Percentiles rank a stretch among this genome's conserved stretches.
These are phyloP conservation scores for Syngnathus acus DNA, from an alignment of 2,797 vertebrate species.

Conservation along the genomic window DNA sequence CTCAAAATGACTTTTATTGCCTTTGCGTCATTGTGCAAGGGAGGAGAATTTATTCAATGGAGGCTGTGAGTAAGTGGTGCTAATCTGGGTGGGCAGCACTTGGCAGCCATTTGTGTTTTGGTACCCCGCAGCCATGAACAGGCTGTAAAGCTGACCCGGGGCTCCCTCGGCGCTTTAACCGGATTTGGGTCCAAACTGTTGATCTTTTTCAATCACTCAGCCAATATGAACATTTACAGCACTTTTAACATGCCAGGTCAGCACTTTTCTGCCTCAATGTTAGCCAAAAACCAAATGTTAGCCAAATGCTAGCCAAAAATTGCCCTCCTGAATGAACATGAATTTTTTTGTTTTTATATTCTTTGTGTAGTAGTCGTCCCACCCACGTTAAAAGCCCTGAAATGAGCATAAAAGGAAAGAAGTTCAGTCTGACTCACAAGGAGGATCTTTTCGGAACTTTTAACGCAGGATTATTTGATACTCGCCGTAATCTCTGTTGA, in stretches of 20 bases:
- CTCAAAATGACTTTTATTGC: slow-evolving; percentile 35
- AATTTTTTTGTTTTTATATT: too few relatives aligned
- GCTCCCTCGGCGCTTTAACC: slow-evolving; percentile 28
- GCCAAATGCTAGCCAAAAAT: too few relatives aligned
- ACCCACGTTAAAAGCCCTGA: neutral
- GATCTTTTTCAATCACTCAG: neutral
- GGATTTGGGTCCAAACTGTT: slow-evolving; percentile 20
- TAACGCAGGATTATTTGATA: slow-evolving; percentile 1
- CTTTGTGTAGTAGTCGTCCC: neutral
- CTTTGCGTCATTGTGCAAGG: slow-evolving; percentile 35
- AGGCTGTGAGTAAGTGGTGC: slow-evolving; percentile 50
- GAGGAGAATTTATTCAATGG: slow-evolving; percentile 34
- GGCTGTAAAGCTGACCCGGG: slow-evolving; percentile 45
- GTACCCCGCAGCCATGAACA: slow-evolving; percentile 36
- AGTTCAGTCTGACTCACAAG: neutral
- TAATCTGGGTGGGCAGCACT: slow-evolving; percentile 55
- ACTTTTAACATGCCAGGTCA: neutral
- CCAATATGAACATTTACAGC: neutral
- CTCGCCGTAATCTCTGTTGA: slow-evolving; percentile 25
- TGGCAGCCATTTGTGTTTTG: slow-evolving; percentile 46
- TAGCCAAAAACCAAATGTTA: too few relatives aligned
- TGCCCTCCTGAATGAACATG: too few relatives aligned
- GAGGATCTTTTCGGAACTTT: neutral
- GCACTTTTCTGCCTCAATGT: neutral
- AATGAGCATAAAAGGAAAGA: neutral